Base-by-base conservation (phyloP, 1,140 invertebrate species). In the Drosophila saltans region DNA sequence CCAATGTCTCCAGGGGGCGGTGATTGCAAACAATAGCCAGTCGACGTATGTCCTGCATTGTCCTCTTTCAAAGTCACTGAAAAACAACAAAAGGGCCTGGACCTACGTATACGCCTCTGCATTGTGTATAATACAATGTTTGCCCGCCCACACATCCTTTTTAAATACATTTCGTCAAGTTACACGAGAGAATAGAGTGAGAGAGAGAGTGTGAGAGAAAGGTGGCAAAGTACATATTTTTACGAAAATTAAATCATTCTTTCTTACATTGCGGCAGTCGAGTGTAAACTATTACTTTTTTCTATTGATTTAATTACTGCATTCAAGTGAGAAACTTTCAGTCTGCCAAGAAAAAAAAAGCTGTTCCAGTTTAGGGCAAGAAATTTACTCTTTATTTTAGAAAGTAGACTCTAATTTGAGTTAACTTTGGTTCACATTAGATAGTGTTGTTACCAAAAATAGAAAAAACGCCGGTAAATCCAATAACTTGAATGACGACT, bases 91-190 rank as follows among this genome's bases (percentile, higher is more conserved):
- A 52, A 3, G 24, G 45, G 45, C 45, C 70, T 63, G 70, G 69
- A 71, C 58, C 68, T 57, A 39, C 70, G 61, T 39, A 45, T 39
- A 72, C 70, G 58, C 56, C 24, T 52, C 16, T 10, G 59, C 45
- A 8, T 26, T 52, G 21, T 16, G 16, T 45, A 48, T 24, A 24
- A 21, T 24, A 48, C 16, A 40, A 30, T 5, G 6, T 2, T 21
- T 41, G 52, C 24, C 11, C 52, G 40, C 63, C 39, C 69, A 48
- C 60, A 72, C 52, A 59, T 66, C 60, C 52, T 52, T 16, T 16
- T 16, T 59, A 58, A 72, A 8, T 62, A 41, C 40, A 73, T 73
- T 60, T 52, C 41, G 74, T 74, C 74, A 52, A 52, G 24, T 52
- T 52, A 26, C 8, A 24, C 2, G 16, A 6, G 8, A 7, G 11